Evolutionary conservation across 2,888 invertebrate species (phyloP).

Genomic region (Erannis defoliaria): DNA sequence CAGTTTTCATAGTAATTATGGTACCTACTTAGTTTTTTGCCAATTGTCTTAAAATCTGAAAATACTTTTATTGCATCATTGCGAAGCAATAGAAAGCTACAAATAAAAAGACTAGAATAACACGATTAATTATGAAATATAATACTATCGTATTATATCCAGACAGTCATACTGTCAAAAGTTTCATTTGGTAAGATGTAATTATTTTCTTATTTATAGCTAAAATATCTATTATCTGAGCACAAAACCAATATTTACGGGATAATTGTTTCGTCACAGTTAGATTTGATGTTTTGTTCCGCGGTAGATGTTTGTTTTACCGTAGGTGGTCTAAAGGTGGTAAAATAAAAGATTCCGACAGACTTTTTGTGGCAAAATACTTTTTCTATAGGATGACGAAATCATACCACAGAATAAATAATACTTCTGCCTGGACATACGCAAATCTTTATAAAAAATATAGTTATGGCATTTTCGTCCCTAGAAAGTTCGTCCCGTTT

Average conservation of each 20-base stretch:
- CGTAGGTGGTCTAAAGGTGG: slow-evolving; percentile 37
- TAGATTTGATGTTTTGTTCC: slow-evolving; percentile 36
- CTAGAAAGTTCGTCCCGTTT: too few species aligned
- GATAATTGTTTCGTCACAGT: slow-evolving; percentile 52
- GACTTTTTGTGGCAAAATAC: background rate
- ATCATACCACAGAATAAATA: too few species aligned
- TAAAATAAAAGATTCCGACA: background rate
- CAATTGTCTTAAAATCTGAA: too few species aligned
- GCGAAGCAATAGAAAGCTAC: too few species aligned
- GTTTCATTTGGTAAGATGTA: slow-evolving; percentile 60
- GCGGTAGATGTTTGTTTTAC: slow-evolving; percentile 32
- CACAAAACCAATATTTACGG: slow-evolving; percentile 60
- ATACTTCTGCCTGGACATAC: too few species aligned
- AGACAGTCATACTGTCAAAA: slow-evolving; percentile 34
- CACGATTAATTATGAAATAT: background rate
- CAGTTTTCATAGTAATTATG: too few species aligned
- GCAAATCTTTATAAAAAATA: too few species aligned
- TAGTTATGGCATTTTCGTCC: too few species aligned
- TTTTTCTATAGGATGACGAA: too few species aligned
- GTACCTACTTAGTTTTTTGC: too few species aligned
- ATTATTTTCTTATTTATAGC: slow-evolving; percentile 66
- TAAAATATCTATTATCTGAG: slow-evolving; percentile 63
- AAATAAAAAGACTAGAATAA: too few species aligned
- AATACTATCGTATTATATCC: background rate
- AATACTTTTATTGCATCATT: too few species aligned